Evolutionary conservation across 2,797 vertebrate species (phyloP).

Genomic region (Pangasius sanitwongsei): DNA sequence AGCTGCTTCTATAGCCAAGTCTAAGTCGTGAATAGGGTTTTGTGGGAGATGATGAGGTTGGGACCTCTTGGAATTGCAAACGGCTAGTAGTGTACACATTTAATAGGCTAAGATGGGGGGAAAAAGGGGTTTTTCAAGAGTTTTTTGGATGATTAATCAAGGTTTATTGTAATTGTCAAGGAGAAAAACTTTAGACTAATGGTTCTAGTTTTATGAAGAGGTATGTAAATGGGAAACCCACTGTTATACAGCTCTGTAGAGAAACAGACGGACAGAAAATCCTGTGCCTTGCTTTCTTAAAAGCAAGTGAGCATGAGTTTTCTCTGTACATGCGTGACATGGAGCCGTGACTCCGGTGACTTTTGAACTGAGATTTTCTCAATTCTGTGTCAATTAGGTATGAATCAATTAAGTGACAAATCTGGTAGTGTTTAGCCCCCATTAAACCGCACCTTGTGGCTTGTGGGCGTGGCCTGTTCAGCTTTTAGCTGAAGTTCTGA

Average conservation of each 20-base stretch:
- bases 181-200: too few relatives aligned
- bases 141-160: not conserved
- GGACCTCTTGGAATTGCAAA: not conserved
- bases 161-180: not conserved
- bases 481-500: not conserved
- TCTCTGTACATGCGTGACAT: too few relatives aligned
- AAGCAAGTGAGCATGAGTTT: too few relatives aligned
- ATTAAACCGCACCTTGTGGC: not conserved
- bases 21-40: not conserved
- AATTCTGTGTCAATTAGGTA: not conserved
- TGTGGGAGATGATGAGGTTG: not conserved
- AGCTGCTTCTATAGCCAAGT: not conserved
- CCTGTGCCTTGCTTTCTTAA: too few relatives aligned
- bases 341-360: too few relatives aligned
- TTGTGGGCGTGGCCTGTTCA: not conserved
- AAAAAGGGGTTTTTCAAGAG: not conserved
- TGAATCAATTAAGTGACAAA: not conserved
- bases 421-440: not conserved
- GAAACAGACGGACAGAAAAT: too few relatives aligned
- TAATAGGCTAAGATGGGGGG: not conserved
- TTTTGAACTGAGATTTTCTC: too few relatives aligned
- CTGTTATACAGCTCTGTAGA: too few relatives aligned
- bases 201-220: too few relatives aligned
- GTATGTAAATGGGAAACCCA: too few relatives aligned
- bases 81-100: not conserved